A percentile compares a stretch with the other conserved stretches of the same genome.
These are phyloP conservation scores for Plebejus anna DNA, from an alignment of 2,888 invertebrate genomes.

Conservation along the genomic window DNA sequence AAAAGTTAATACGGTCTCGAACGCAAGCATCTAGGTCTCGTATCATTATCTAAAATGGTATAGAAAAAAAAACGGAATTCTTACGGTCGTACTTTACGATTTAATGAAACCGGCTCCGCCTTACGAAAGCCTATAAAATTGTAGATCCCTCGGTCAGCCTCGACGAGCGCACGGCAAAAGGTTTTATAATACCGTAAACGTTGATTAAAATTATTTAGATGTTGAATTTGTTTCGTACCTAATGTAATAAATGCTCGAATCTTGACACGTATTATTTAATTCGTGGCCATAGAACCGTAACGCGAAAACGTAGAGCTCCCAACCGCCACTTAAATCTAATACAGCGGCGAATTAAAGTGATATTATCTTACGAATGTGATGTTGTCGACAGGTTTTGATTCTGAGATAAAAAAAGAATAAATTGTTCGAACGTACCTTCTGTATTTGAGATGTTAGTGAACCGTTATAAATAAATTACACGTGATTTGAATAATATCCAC, in stretches of 20 bases:
- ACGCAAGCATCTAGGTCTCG: conserved; percentile 27
- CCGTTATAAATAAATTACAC: conserved; percentile 4
- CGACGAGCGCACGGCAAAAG: conserved; percentile 3
- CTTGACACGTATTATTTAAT: conserved; percentile 18
- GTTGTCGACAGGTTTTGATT: conserved; percentile 27
- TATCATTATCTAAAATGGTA: conserved; percentile 27
- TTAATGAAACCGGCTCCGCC: conserved; percentile 28
- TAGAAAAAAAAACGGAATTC: conserved; percentile 28
- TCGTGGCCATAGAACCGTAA: conserved; percentile 14
- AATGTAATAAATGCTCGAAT: neutral
- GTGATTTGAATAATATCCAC: conserved; percentile 2
- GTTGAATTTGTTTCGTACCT: conserved; percentile 16
- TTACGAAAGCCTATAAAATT: conserved; percentile 29
- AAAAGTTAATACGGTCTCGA: conserved; percentile 23
- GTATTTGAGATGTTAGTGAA: conserved; percentile 5
- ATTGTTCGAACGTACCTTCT: neutral
- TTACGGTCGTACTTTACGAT: conserved; percentile 26
- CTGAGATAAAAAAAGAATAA: conserved; percentile 9
- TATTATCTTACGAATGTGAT: conserved; percentile 18
- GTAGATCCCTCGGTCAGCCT: conserved; percentile 22
- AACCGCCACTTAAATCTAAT: conserved; percentile 20
- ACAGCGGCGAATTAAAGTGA: conserved; percentile 17
- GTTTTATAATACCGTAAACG: conserved; percentile 22
- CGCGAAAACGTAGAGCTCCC: neutral
- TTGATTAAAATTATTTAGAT: conserved; percentile 10